These are phyloP conservation scores for Mycetomoellerius zeteki DNA, from an alignment of 1,140 invertebrate species.

Conservation along the genomic window DNA sequence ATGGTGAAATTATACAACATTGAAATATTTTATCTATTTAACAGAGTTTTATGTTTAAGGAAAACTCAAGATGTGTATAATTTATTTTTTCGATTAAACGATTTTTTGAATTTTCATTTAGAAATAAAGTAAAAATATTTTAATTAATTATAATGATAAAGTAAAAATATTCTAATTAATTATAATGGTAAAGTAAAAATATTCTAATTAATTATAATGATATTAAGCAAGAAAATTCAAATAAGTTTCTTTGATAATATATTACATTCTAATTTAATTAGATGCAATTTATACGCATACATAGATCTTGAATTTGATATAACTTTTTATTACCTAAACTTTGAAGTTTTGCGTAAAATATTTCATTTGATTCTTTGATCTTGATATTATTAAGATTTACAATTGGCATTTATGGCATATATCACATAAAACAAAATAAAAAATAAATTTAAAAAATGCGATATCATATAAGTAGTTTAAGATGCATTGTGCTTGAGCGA, in stretches of 20 bases:
- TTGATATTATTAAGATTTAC: not conserved
- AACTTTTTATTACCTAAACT: not conserved
- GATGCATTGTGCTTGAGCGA: not conserved
- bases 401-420: not conserved
- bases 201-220: not conserved
- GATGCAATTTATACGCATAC: not conserved
- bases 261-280: not conserved
- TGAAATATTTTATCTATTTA: not conserved
- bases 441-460: not conserved
- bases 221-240: not conserved
- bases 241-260: not conserved
- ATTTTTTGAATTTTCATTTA: not conserved
- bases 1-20: not conserved
- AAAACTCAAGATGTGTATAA: not conserved
- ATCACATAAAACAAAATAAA: not conserved
- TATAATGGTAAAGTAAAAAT: not conserved
- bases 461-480: not conserved
- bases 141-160: not conserved
- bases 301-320: not conserved
- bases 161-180: not conserved
- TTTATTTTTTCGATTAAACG: not conserved
- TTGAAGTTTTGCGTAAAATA: slow-evolving; percentile 11
- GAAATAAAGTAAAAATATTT: not conserved
- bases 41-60: not conserved
- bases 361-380: not conserved